These are phyloP conservation scores for Epicauta chinensis DNA, from an alignment of 1,140 invertebrate genomes.

Conservation along the genomic window DNA sequence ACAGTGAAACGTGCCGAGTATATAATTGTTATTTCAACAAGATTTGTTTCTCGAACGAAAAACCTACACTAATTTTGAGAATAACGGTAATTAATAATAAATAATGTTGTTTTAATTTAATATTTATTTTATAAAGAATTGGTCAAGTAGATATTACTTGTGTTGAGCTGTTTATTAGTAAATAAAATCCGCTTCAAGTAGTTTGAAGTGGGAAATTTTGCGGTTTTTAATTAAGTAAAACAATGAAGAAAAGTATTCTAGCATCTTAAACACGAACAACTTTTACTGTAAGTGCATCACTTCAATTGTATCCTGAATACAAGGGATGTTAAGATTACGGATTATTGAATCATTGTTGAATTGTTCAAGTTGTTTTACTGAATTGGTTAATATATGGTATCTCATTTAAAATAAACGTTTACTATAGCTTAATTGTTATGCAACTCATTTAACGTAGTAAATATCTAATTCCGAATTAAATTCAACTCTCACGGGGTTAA, in stretches of 20 bases:
- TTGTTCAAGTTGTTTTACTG: conserved; percentile 5
- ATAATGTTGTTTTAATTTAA: no score
- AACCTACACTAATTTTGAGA: no score
- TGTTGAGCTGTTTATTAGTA: not conserved
- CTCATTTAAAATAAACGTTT: conserved; percentile 13
- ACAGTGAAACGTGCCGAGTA: no score
- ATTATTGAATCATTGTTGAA: not conserved
- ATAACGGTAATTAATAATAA: no score
- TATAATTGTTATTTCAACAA: no score
- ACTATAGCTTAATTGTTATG: conserved; percentile 13
- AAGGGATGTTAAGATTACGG: not conserved
- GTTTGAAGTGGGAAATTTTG: conserved; percentile 7
- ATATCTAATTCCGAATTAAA: conserved; percentile 17
- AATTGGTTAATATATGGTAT: conserved; percentile 13
- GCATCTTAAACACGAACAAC: conserved; percentile 3
- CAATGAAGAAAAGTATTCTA: conserved; percentile 3
- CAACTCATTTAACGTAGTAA: conserved; percentile 16
- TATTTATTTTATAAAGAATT: no score
- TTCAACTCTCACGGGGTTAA: conserved; percentile 11
- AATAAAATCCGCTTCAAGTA: conserved; percentile 5
- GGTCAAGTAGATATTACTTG: no score
- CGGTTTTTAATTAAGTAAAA: conserved; percentile 11
- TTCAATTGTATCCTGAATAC: not conserved
- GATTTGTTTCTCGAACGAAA: no score
- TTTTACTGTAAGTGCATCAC: not conserved